Conservation (phyloP, 2,113 vertebrate species). For the Notothenia coriiceps region DNA sequence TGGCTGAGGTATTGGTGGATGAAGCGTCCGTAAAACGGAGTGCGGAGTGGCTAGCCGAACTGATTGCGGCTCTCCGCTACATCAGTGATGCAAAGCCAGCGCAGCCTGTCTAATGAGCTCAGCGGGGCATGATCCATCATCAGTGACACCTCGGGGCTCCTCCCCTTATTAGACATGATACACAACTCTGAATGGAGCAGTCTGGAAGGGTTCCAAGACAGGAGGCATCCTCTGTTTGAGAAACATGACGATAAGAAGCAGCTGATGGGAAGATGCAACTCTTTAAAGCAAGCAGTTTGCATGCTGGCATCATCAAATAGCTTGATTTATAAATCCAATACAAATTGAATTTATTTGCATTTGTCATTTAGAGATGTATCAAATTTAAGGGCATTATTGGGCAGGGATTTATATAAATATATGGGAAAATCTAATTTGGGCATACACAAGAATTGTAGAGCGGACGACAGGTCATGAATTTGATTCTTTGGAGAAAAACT, state of each 20-base stretch:
- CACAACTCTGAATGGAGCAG: slow-evolving; percentile 83
- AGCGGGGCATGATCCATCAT: slow-evolving; percentile 94
- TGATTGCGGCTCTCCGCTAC: slow-evolving; percentile 88
- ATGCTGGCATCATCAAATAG: neutral
- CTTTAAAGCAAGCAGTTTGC: slow-evolving; percentile 3
- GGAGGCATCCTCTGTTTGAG: slow-evolving; percentile 15
- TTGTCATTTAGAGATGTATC: neutral
- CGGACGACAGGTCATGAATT: neutral
- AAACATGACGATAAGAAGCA: neutral
- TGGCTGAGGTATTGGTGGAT: neutral
- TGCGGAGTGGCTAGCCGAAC: slow-evolving; percentile 89
- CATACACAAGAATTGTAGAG: neutral
- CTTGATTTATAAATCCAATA: too few species aligned
- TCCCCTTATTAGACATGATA: slow-evolving; percentile 85
- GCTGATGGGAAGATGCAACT: neutral
- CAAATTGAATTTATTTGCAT: neutral
- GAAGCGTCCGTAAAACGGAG: slow-evolving; percentile 43
- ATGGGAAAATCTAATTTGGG: neutral
- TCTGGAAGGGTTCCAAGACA: slow-evolving; percentile 73
- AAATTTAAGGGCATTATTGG: neutral
- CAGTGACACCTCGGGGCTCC: slow-evolving; percentile 87
- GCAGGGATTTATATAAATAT: neutral
- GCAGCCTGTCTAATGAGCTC: slow-evolving; percentile 93
- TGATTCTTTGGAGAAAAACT: neutral
- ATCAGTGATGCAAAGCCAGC: slow-evolving; percentile 89